Evolutionary conservation across 1,140 invertebrate genomes (phyloP), one percentile per base, ranked within the genome.

Genomic region (Nasonia vitripennis): DNA sequence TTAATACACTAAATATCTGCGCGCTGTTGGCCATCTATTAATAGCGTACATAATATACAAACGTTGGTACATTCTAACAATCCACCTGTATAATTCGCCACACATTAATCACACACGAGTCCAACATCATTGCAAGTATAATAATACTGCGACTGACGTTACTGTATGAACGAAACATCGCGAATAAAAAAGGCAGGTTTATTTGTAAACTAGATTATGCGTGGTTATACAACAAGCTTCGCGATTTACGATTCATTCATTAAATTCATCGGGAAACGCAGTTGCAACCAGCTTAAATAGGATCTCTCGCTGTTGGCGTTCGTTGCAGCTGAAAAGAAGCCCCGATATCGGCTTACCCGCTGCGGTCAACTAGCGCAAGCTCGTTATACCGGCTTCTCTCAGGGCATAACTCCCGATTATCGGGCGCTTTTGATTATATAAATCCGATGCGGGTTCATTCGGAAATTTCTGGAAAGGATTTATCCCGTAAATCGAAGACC

Each of bases 1-100:
- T 80, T 86, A 67, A 86, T 75, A 79, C 48, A 86, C 81, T 86
- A 73, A 86, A 83, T 37, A 79, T 17, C n/a, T 79, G 77, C 62
- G 80, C 73, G 80, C 73, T 37, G 62, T 71, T 78, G 23, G 31
- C 74, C 51, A 82, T 70, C 41, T 17, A 51, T 81, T 78, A 82
- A 78, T 78, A 85, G 71, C 23, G 71, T 81, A 68, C 27, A 68
- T 77, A 80, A 81, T 62, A 78, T 37, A 78, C 62, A 70, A 45
- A 9, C 10, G n/a, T 77, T 11, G 31, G 68, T 7, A 45, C 23
- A 51, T 71, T 67, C 78, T 85, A 78, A 85, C 84, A 77, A 17
- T 48, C n/a, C 41, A 81, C 48, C 71, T 23, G 34, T 77, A 37
- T 27, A 70, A 48, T 70, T 68, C 20, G 37, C 27, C 51, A 68